phyloP scores from a whole-genome alignment of 2,113 vertebrate genomes.

The Suncus etruscus region DNA sequence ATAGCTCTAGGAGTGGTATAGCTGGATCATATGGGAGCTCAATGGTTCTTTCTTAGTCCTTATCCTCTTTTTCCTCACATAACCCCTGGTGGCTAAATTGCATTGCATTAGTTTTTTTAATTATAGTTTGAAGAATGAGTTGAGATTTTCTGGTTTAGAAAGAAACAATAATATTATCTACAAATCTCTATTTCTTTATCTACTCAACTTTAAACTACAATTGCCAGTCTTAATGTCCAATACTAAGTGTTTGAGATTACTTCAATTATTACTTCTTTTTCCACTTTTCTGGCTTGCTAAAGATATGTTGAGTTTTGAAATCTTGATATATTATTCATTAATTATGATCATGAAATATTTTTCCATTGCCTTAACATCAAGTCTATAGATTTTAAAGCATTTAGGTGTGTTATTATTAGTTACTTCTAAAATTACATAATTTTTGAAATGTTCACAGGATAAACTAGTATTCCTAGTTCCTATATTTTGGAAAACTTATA shows the following conservation, averaged over 20 bases:
- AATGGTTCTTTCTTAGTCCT: neutral
- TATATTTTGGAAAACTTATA: neutral
- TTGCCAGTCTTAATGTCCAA: neutral
- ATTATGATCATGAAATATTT: neutral
- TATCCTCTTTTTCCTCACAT: accelerated
- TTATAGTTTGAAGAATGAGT: neutral
- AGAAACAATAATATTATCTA: neutral
- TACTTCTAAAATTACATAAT: neutral
- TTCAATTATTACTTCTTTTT: neutral
- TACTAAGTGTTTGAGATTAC: neutral
- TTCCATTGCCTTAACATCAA: neutral
- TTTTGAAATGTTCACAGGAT: neutral
- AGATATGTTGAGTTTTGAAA: neutral
- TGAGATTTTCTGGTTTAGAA: neutral
- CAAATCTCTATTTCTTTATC: neutral
- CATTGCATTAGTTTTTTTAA: neutral
- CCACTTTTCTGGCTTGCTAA: neutral
- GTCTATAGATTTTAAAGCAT: neutral
- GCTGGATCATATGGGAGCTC: no score
- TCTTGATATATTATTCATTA: no score
- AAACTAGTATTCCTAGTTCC: neutral
- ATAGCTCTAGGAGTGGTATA: no score
- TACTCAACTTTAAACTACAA: neutral
- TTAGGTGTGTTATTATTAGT: neutral
- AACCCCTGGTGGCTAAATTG: neutral